A percentile compares a stretch with the other conserved stretches of the same genome.
Conservation (phyloP, 2,888 invertebrate species). For the Itoplectis maculator region DNA sequence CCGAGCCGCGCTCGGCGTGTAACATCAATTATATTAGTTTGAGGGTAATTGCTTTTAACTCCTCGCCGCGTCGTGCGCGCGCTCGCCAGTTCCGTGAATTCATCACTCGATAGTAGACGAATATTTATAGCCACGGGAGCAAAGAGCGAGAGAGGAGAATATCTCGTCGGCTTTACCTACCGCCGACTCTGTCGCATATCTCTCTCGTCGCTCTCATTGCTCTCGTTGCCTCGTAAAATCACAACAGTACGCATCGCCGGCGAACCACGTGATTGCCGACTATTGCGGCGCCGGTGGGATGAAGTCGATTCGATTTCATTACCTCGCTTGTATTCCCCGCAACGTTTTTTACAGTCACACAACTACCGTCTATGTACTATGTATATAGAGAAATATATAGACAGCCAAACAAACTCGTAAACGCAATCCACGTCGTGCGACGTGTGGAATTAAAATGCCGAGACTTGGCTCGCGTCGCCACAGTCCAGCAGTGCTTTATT, state of each 20-base stretch:
- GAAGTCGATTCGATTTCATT: slow-evolving; percentile 42
- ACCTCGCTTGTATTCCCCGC: background rate
- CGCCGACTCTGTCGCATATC: background rate
- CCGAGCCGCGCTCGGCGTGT: too few relatives aligned
- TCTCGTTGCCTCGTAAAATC: slow-evolving; percentile 17
- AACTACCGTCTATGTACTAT: too few relatives aligned
- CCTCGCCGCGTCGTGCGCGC: slow-evolving; percentile 17
- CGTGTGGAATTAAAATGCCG: slow-evolving; percentile 7
- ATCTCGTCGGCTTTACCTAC: too few relatives aligned
- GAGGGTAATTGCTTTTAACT: slow-evolving; percentile 54
- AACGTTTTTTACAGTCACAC: too few relatives aligned
- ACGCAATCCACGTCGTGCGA: background rate
- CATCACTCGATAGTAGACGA: slow-evolving; percentile 40
- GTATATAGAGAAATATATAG: too few relatives aligned
- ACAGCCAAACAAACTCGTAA: background rate
- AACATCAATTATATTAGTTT: slow-evolving; percentile 43
- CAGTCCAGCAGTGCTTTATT: background rate
- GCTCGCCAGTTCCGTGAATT: slow-evolving; percentile 46
- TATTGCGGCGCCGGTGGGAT: slow-evolving; percentile 5
- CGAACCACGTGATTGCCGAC: slow-evolving; percentile 21
- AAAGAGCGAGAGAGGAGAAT: background rate
- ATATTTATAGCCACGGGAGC: slow-evolving; percentile 18
- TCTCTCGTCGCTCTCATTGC: too few relatives aligned
- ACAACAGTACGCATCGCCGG: slow-evolving; percentile 14
- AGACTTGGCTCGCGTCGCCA: background rate